Percentiles rank a stretch among this genome's conserved stretches.
Evolutionary conservation across 2,797 vertebrate species (phyloP).

Genomic region (Molossus molossus): DNA sequence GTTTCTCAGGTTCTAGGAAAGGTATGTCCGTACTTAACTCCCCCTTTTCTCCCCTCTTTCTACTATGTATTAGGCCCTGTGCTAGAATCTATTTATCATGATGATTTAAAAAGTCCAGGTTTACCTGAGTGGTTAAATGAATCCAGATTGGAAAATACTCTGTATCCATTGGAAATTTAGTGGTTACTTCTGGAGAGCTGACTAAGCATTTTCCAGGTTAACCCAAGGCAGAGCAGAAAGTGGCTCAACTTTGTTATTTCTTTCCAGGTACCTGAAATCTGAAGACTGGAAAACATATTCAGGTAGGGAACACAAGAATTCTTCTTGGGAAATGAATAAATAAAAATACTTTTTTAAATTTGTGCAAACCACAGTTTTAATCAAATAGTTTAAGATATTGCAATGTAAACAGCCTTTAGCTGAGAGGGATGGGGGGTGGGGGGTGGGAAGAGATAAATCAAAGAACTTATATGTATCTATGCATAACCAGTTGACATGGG

Average conservation of each 20-base stretch:
- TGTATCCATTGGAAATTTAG: not conserved
- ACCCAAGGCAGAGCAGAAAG: not conserved
- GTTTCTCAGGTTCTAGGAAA: constrained; percentile 10
- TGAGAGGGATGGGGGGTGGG: no score
- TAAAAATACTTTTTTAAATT: constrained; percentile 34
- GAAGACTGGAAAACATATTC: not conserved
- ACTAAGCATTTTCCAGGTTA: not conserved
- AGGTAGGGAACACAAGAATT: constrained; percentile 4
- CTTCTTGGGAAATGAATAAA: not conserved
- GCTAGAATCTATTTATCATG: constrained; percentile 3
- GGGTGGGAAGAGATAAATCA: no score
- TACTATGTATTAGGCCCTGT: not conserved
- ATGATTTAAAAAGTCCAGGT: not conserved
- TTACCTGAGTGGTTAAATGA: not conserved
- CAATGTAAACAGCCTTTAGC: not conserved
- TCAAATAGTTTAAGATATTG: constrained; percentile 48
- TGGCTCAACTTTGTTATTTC: not conserved
- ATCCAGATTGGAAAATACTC: not conserved
- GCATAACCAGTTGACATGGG: no score
- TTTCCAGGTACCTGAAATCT: constrained; percentile 1
- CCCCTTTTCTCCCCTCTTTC: not conserved
- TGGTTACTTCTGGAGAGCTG: not conserved
- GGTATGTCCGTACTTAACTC: constrained; percentile 15
- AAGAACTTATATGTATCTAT: no score
- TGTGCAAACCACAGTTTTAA: constrained; percentile 24